Conservation (phyloP, 2,888 invertebrate genomes). For the Omphaloscelis lunosa region DNA sequence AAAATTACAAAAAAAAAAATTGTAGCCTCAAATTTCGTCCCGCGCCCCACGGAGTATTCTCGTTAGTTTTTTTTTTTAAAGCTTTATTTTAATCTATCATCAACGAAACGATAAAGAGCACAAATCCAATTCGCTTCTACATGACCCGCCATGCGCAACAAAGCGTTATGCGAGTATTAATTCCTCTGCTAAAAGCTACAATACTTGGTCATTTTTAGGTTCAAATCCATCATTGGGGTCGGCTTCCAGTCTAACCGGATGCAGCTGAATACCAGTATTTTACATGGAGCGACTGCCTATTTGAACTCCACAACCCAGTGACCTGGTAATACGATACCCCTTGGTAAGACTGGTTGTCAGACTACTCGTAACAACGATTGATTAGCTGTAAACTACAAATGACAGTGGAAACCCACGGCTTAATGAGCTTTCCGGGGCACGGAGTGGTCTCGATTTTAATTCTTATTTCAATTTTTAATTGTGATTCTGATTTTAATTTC, state of each 20-base stretch:
- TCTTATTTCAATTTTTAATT: too few species aligned
- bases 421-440: too few species aligned
- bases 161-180: constrained; percentile 6
- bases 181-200: not conserved
- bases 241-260: not conserved
- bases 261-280: not conserved
- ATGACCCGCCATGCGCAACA: constrained; percentile 11
- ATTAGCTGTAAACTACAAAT: not conserved
- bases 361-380: not conserved
- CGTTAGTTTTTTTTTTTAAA: not conserved
- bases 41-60: not conserved
- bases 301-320: not conserved
- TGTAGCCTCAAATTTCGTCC: not conserved
- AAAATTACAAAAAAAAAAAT: too few species aligned
- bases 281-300: not conserved
- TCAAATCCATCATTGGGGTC: not conserved
- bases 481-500: too few species aligned
- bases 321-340: not conserved
- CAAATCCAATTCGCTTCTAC: not conserved
- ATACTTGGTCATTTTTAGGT: not conserved
- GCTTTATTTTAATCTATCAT: not conserved
- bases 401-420: too few species aligned
- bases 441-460: too few species aligned
- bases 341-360: not conserved
- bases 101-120: not conserved